phyloP scores from a whole-genome alignment of 1,140 invertebrate genomes.

The Procambarus clarkii region DNA sequence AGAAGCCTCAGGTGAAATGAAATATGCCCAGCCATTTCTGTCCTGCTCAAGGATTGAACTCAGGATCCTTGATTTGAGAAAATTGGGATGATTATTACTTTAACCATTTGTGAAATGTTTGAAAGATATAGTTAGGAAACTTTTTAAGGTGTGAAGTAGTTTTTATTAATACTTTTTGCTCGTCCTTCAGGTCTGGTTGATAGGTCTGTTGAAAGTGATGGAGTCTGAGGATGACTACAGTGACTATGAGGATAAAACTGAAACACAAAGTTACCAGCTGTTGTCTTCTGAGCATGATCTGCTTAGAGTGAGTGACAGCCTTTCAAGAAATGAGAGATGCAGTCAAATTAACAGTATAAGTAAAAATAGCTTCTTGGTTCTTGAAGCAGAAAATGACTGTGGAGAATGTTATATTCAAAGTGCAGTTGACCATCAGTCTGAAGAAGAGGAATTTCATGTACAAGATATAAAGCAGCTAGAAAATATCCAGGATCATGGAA shows the following conservation, averaged over 20 bases:
- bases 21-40: too few species aligned
- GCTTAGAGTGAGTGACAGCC: not conserved
- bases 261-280: not conserved
- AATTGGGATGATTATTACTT: too few species aligned
- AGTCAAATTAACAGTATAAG: not conserved
- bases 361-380: not conserved
- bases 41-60: too few species aligned
- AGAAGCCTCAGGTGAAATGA: too few species aligned
- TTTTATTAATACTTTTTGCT: not conserved
- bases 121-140: too few species aligned
- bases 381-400: not conserved
- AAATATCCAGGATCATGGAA: not conserved
- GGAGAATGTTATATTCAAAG: not conserved
- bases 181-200: not conserved
- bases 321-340: not conserved
- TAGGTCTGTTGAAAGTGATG: not conserved
- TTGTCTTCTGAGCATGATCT: not conserved
- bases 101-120: too few species aligned
- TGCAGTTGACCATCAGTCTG: not conserved
- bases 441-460: not conserved
- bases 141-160: too few species aligned
- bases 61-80: too few species aligned
- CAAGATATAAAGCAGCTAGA: not conserved
- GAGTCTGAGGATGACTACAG: not conserved
- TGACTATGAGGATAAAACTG: not conserved